These are phyloP conservation scores for Grapholita molesta DNA, from an alignment of 1,140 invertebrate species.

Conservation along the genomic window DNA sequence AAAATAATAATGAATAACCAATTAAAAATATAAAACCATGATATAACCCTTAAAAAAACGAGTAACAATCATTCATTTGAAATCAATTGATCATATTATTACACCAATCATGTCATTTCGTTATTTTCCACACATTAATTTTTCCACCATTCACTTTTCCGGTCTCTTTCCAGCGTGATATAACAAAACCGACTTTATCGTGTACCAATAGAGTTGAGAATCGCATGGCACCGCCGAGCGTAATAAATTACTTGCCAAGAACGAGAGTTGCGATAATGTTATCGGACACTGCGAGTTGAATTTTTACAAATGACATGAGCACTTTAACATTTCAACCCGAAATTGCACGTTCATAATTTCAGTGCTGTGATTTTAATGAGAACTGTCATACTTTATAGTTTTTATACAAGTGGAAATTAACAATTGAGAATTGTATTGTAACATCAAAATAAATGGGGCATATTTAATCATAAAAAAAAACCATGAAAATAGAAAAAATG, in stretches of 20 bases:
- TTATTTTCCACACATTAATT: not conserved
- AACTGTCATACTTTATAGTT: not conserved
- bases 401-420: not conserved
- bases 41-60: too few species aligned
- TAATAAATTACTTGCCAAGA: not conserved
- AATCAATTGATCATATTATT: not conserved
- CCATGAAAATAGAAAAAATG: too few species aligned
- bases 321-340: not conserved
- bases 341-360: not conserved
- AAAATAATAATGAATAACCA: too few species aligned
- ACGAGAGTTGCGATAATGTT: not conserved
- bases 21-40: too few species aligned
- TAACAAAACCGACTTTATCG: not conserved
- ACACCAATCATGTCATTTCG: not conserved
- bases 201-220: not conserved
- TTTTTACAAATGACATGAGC: not conserved
- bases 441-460: too few species aligned
- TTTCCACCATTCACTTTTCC: not conserved
- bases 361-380: not conserved
- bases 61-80: not conserved
- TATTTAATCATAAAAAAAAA: too few species aligned
- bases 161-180: not conserved
- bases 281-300: conserved; percentile 1
- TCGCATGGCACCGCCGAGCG: not conserved
- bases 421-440: too few species aligned